Evolutionary conservation across 2,113 vertebrate genomes (phyloP), one percentile per base, ranked within the genome.

Genomic region (Oceanites oceanicus): DNA sequence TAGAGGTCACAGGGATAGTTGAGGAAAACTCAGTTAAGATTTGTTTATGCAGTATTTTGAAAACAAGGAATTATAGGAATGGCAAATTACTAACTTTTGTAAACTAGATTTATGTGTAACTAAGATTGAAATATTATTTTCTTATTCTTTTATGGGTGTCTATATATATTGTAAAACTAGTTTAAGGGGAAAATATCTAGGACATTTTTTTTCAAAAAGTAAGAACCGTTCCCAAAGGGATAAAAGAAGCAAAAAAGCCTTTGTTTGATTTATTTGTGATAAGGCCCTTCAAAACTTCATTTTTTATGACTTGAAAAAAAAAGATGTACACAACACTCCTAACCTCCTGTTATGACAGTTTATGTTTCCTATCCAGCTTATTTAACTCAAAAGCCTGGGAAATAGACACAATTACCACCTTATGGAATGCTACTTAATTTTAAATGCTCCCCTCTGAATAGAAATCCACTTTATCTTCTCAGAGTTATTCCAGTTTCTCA

Each of bases 381-480:
- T 97, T 98, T 98, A 97, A 97, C 96, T 97, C 94, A 95, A 96
- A 97, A 98, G 97, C 95, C 95, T 98, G 96, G 97, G 97, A 98
- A 98, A 98, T 96, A 98, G 97, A 97, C 92, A 97, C 96, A 97
- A 98, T 98, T 98, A 98, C 97, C 97, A 98, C 97, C 98, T 98
- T 97, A 98, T 97, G 98, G 97, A 98, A 98, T 97, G 97, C 97
- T 98, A 96, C 97, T 98, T 98, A 98, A 98, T 96, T 98, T 98
- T 98, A 98, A 98, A 98, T 76, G 59, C 96, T 98, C 98, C 98
- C 97, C 75, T 94, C 88, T 98, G 98, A 98, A 97, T 97, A 97
- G 97, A 97, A 97, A 97, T 61, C 77, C 78, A 96, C 97, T 97
- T 96, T 97, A 98, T 98, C 97, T 96, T 98, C 97, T 95, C 97